phyloP scores from a whole-genome alignment of 92 coral and sea anemone species.

The Scolanthus callimorphus region DNA sequence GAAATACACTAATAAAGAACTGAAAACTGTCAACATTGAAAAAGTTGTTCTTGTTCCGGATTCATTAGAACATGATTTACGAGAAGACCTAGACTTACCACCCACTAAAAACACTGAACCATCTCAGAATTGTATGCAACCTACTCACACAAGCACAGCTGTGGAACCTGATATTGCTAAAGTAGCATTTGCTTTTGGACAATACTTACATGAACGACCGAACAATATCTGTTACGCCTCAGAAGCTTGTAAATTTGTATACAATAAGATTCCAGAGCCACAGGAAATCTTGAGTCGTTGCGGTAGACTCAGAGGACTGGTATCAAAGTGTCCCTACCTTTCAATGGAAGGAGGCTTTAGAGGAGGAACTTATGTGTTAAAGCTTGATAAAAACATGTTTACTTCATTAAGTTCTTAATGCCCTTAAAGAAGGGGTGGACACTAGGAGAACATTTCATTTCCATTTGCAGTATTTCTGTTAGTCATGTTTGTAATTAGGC shows the following conservation, averaged over 20 bases:
- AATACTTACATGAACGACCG: constrained; percentile 23
- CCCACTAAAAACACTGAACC: neutral
- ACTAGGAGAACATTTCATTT: neutral
- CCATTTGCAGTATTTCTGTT: neutral
- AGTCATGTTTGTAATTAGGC: too few species aligned
- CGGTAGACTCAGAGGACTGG: too few species aligned
- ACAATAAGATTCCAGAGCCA: constrained; percentile 46
- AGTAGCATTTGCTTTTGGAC: constrained; percentile 34
- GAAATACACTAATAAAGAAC: constrained; percentile 24
- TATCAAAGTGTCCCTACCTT: constrained; percentile 43
- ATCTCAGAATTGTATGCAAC: neutral
- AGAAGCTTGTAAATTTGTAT: constrained; percentile 47
- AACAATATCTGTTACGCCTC: constrained; percentile 25
- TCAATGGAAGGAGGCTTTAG: neutral
- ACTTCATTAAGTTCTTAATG: too few species aligned
- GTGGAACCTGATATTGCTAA: constrained; percentile 30
- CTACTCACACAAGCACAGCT: neutral
- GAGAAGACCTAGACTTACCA: neutral
- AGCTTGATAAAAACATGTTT: too few species aligned
- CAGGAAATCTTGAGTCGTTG: constrained; percentile 29
- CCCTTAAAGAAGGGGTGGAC: constrained; percentile 1
- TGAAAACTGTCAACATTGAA: constrained; percentile 44
- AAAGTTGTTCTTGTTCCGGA: constrained; percentile 61
- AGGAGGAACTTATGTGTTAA: neutral
- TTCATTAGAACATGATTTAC: too few species aligned